Percentiles rank a stretch among this genome's conserved stretches.
Evolutionary conservation across 1,140 invertebrate genomes (phyloP).

Genomic region (Daktulosphaira vitifoliae): DNA sequence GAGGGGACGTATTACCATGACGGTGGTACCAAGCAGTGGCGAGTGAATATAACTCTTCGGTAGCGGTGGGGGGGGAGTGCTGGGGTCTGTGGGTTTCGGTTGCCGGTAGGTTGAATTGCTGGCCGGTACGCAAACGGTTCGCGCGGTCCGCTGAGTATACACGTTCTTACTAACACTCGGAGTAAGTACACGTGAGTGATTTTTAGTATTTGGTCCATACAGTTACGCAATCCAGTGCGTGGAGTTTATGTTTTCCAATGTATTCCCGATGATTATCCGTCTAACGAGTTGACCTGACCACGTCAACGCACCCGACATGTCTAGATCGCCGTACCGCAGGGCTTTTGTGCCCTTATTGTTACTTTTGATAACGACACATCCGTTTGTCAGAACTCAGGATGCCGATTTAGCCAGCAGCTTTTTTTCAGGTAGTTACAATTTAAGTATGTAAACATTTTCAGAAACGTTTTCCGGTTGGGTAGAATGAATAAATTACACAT

Average conservation of each 20-base stretch:
- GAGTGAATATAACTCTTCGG: too few relatives aligned
- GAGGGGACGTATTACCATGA: too few relatives aligned
- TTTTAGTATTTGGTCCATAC: too few relatives aligned
- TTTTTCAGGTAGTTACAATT: conserved; percentile 61
- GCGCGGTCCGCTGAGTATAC: not conserved
- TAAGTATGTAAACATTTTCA: too few relatives aligned
- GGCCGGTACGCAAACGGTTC: conserved; percentile 23
- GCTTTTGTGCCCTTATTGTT: not conserved
- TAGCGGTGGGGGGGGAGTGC: not conserved
- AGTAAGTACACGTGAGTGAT: too few relatives aligned
- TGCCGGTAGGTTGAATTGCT: not conserved
- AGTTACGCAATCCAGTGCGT: not conserved
- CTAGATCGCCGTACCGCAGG: not conserved
- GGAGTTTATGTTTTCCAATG: not conserved
- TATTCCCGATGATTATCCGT: not conserved
- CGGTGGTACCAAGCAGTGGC: too few relatives aligned
- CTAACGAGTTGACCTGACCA: not conserved
- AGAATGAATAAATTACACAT: too few relatives aligned
- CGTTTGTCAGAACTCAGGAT: conserved; percentile 44
- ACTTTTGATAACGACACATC: not conserved
- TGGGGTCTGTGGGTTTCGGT: too few relatives aligned
- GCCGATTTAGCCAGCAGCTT: conserved; percentile 66
- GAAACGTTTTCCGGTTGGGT: too few relatives aligned
- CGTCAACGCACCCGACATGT: not conserved
- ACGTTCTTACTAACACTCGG: not conserved